These are phyloP conservation scores for Drosophila phalerata DNA, from an alignment of 2,888 invertebrate species.

Conservation along the genomic window DNA sequence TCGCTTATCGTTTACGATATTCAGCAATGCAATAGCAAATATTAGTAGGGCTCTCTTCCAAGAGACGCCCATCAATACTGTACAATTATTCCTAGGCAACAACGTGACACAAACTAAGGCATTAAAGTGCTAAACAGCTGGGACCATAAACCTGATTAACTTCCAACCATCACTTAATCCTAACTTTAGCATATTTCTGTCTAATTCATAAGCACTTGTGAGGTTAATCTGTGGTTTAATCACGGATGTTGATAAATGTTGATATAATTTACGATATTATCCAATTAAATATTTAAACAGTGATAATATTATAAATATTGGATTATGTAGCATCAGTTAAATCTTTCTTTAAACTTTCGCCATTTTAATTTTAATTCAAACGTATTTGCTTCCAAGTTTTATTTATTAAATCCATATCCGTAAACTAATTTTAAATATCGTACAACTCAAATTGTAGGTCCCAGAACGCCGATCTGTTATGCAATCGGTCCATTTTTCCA, in stretches of 20 bases:
- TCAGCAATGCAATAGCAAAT: slow-evolving; percentile 19
- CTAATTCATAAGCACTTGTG: not conserved
- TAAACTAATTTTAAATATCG: not conserved
- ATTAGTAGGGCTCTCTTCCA: not conserved
- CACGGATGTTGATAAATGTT: not conserved
- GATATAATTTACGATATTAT: slow-evolving; percentile 3
- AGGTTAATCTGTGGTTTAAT: not conserved
- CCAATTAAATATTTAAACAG: slow-evolving; percentile 1
- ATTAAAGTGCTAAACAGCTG: slow-evolving; percentile 39
- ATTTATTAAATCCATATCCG: not conserved
- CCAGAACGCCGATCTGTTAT: slow-evolving; percentile 47
- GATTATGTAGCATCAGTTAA: slow-evolving; percentile 4
- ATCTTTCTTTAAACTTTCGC: not conserved
- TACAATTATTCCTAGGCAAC: slow-evolving; percentile 63
- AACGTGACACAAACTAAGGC: slow-evolving; percentile 41
- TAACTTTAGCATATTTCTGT: slow-evolving; percentile 1
- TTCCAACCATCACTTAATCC: slow-evolving; percentile 4
- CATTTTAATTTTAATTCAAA: not conserved
- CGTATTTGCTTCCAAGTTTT: not conserved
- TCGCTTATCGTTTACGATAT: slow-evolving; percentile 15
- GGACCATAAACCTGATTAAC: slow-evolving; percentile 26
- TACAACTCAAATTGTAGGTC: slow-evolving; percentile 38
- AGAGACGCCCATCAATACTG: slow-evolving; percentile 35
- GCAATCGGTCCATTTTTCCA: slow-evolving; percentile 31
- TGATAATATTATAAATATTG: slow-evolving; percentile 29